Conservation (phyloP, 2,113 vertebrate species). For the Vulpes ferrilata region DNA sequence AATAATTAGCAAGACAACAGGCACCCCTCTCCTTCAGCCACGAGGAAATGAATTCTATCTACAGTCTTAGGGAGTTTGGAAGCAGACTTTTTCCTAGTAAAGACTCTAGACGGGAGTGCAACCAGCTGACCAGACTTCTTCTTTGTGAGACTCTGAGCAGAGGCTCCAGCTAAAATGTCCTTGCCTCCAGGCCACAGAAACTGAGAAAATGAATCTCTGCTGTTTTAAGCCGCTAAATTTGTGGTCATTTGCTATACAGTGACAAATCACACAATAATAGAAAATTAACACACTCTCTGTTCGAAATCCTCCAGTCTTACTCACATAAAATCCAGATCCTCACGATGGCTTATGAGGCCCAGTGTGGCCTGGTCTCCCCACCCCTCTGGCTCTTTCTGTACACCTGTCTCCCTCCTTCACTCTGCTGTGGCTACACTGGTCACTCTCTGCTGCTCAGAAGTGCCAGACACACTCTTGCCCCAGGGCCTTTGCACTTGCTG, state of each 20-base stretch:
- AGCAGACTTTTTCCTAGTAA: not conserved
- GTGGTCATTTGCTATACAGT: not conserved
- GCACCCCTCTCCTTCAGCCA: not conserved
- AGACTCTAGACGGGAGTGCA: not conserved
- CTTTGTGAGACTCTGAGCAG: not conserved
- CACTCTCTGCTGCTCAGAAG: not conserved
- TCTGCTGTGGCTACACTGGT: not conserved
- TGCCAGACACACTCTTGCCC: not conserved
- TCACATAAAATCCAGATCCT: not conserved
- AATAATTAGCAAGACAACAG: not conserved
- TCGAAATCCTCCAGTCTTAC: not conserved
- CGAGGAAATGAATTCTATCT: not conserved
- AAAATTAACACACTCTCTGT: not conserved
- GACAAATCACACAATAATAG: not conserved
- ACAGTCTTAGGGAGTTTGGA: not conserved
- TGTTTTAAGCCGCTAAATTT: not conserved
- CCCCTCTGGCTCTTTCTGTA: not conserved
- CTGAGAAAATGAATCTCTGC: too few species aligned
- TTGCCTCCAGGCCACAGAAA: not conserved
- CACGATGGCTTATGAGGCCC: fast-evolving
- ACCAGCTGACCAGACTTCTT: not conserved
- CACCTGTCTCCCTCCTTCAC: not conserved
- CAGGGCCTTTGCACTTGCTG: not conserved
- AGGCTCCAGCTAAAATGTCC: not conserved
- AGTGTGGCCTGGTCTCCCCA: not conserved